Conservation (phyloP, 2,113 vertebrate genomes). For the Abramis brama region DNA sequence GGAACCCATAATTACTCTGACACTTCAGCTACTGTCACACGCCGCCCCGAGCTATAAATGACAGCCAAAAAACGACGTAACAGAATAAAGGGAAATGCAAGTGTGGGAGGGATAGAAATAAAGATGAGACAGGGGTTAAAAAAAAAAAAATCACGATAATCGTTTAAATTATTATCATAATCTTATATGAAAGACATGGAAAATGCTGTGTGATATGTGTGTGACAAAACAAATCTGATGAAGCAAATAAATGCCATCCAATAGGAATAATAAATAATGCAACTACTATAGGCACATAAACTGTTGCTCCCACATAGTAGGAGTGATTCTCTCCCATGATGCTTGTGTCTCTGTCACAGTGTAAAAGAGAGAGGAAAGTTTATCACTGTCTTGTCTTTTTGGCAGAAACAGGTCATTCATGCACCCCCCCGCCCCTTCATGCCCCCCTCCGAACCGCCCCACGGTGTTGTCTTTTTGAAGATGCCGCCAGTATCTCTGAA, state of each 20-base stretch:
- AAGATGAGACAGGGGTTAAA: background rate
- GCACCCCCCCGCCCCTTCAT: constrained; percentile 73
- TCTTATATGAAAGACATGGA: background rate
- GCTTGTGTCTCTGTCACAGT: constrained; percentile 41
- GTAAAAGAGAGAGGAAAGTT: constrained; percentile 81
- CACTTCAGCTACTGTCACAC: constrained; percentile 77
- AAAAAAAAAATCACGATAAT: constrained; percentile 48
- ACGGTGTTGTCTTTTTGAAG: constrained; percentile 81
- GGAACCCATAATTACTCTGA: constrained; percentile 82
- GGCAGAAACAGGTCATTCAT: constrained; percentile 81
- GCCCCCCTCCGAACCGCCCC: constrained; percentile 55
- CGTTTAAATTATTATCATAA: constrained; percentile 18
- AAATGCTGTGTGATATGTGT: background rate
- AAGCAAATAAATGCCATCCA: background rate
- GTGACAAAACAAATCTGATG: background rate
- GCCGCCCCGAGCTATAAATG: constrained; percentile 69
- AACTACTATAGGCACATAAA: background rate
- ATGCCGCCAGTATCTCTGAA: constrained; percentile 80
- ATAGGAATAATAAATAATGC: constrained; percentile 16
- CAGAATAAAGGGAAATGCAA: constrained; percentile 39
- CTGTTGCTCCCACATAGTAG: background rate
- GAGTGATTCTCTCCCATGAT: background rate
- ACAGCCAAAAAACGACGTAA: constrained; percentile 23
- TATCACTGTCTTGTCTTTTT: constrained; percentile 86
- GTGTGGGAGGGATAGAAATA: background rate